A percentile compares a stretch with the other conserved stretches of the same genome.
phyloP scores from a whole-genome alignment of 2,888 invertebrate species.

The Cheilosia urbana region DNA sequence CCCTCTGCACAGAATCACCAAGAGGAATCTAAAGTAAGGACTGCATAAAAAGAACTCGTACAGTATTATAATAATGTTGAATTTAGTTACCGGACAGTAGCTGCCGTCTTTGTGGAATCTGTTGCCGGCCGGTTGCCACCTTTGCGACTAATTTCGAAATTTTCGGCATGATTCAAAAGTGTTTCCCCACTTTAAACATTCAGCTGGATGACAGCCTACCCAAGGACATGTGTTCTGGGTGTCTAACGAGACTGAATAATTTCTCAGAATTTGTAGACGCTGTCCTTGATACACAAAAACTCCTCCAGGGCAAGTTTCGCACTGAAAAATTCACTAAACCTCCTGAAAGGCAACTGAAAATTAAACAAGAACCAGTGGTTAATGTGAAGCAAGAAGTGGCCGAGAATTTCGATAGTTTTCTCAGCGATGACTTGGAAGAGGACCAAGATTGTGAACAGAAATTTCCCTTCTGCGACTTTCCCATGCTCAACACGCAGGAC shows the following conservation, averaged over 20 bases:
- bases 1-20: slow-evolving; percentile 7
- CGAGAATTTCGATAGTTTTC: slow-evolving; percentile 80
- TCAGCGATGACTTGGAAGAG: slow-evolving; percentile 79
- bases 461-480: slow-evolving; percentile 81
- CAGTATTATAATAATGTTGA: neutral
- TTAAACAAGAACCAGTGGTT: slow-evolving; percentile 83
- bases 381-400: slow-evolving; percentile 83
- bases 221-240: slow-evolving; percentile 81
- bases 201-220: slow-evolving; percentile 82
- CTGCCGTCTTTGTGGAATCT: slow-evolving; percentile 81
- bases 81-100: slow-evolving; percentile 72
- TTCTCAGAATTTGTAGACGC: slow-evolving; percentile 82
- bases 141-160: slow-evolving; percentile 82
- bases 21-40: slow-evolving; percentile 48
- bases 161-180: slow-evolving; percentile 82
- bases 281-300: slow-evolving; percentile 81
- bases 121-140: slow-evolving; percentile 78
- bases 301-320: slow-evolving; percentile 80
- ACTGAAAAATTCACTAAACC: slow-evolving; percentile 65
- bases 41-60: neutral
- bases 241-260: slow-evolving; percentile 79
- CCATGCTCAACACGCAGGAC: slow-evolving; percentile 81
- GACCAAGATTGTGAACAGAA: slow-evolving; percentile 81
- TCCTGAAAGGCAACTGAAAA: slow-evolving; percentile 80
- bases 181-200: slow-evolving; percentile 83